These are phyloP conservation scores for Harmothoe impar DNA, from an alignment of 2,888 invertebrate genomes.

Conservation along the genomic window DNA sequence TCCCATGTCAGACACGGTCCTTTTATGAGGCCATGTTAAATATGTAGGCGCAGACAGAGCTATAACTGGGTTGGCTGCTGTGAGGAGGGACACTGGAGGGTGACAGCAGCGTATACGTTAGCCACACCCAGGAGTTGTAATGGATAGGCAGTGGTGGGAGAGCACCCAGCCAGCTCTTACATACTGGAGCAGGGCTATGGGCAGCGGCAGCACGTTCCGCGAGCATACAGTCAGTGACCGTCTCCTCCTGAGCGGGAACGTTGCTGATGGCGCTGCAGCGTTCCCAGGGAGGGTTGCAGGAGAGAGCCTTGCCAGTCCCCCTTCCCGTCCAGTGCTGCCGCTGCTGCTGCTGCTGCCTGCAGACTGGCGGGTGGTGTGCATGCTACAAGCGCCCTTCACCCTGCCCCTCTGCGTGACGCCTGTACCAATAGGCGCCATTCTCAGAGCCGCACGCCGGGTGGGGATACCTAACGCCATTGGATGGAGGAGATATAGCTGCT, in stretches of 20 bases:
- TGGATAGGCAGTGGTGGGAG: background rate
- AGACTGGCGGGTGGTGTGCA: background rate
- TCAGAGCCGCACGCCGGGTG: conserved; percentile 24
- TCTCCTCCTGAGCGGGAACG: background rate
- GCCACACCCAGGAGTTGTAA: background rate
- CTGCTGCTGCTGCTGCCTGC: background rate
- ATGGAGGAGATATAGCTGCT: conserved; percentile 31
- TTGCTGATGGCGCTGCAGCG: background rate
- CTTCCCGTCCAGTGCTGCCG: conserved; percentile 33
- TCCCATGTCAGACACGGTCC: background rate
- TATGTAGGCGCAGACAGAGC: background rate
- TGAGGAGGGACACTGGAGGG: conserved; percentile 7
- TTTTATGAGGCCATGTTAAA: background rate
- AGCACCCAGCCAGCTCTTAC: background rate
- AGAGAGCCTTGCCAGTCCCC: background rate
- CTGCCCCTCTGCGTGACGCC: conserved; percentile 22
- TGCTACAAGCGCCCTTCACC: background rate
- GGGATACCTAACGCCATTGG: conserved; percentile 44
- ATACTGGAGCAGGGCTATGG: background rate
- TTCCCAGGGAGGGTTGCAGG: background rate
- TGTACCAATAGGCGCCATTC: conserved; percentile 40
- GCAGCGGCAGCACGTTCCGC: background rate
- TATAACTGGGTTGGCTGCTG: background rate
- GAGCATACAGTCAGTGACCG: background rate
- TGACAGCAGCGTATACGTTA: background rate